Evolutionary conservation across 2,888 invertebrate genomes (phyloP).

Genomic region (Troglohyphantes excavatus): DNA sequence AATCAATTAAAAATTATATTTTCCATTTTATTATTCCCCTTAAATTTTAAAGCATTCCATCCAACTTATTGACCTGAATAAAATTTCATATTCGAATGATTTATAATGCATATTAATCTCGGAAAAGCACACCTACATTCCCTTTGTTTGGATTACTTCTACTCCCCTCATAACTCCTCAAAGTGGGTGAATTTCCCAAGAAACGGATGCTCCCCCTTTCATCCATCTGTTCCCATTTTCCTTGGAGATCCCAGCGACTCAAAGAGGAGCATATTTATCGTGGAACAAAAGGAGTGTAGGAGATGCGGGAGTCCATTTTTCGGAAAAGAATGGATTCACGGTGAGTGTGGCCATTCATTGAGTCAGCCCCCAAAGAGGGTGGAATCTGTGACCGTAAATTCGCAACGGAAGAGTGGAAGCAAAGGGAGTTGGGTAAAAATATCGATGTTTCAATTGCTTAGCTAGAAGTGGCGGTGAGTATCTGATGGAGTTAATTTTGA

Average conservation of each 20-base stretch:
- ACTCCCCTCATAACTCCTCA: no score
- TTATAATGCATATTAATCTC: no score
- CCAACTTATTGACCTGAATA: no score
- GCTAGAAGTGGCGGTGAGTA: no score
- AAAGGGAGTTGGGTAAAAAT: constrained; percentile 15
- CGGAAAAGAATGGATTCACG: constrained; percentile 35
- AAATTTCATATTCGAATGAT: no score
- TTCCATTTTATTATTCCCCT: no score
- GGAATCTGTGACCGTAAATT: not conserved
- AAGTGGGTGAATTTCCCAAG: no score
- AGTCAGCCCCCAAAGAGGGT: not conserved
- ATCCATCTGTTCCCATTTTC: constrained; percentile 29
- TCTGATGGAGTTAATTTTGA: no score
- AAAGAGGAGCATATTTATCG: constrained; percentile 40
- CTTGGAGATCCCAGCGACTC: constrained; percentile 2
- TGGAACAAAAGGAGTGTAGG: not conserved
- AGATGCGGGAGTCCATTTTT: constrained; percentile 14
- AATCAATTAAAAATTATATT: no score
- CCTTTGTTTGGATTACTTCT: not conserved
- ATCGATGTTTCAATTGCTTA: not conserved
- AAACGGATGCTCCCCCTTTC: not conserved
- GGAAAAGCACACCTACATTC: not conserved
- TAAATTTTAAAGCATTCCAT: no score
- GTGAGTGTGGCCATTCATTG: constrained; percentile 42
- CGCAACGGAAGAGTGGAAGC: constrained; percentile 18